These are phyloP conservation scores for Procambarus virginalis DNA, from an alignment of 1,140 invertebrate genomes.

Conservation along the genomic window DNA sequence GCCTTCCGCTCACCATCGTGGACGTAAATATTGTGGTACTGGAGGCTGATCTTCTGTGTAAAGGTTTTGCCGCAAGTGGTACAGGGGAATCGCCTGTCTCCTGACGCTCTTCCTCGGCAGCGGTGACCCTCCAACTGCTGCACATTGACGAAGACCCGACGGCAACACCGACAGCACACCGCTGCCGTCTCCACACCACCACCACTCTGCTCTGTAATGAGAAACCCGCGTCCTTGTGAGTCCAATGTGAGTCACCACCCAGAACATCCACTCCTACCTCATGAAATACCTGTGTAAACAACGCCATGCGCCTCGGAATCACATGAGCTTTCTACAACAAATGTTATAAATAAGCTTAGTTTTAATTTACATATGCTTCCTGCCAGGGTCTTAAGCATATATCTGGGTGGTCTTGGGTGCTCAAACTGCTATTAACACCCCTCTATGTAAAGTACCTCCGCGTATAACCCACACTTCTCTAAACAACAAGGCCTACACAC, in stretches of 20 bases:
- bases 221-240: neutral
- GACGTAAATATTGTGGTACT: constrained; percentile 55
- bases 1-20: constrained; percentile 55
- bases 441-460: too few relatives aligned
- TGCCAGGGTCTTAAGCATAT: too few relatives aligned
- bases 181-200: neutral
- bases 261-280: too few relatives aligned
- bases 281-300: too few relatives aligned
- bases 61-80: constrained; percentile 41
- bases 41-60: constrained; percentile 58
- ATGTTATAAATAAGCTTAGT: too few relatives aligned
- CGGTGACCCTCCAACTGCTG: neutral
- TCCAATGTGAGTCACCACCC: neutral
- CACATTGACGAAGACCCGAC: neutral
- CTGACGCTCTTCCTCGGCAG: constrained; percentile 6
- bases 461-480: too few relatives aligned
- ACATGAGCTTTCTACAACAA: too few relatives aligned
- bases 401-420: too few relatives aligned
- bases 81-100: constrained; percentile 6
- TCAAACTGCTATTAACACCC: too few relatives aligned
- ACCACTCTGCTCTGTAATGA: constrained; percentile 6
- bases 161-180: constrained; percentile 37
- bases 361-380: too few relatives aligned
- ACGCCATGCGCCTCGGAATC: too few relatives aligned
- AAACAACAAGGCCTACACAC: too few relatives aligned